Base-by-base conservation (phyloP, 23 tunicate species). In the Styela clava region DNA sequence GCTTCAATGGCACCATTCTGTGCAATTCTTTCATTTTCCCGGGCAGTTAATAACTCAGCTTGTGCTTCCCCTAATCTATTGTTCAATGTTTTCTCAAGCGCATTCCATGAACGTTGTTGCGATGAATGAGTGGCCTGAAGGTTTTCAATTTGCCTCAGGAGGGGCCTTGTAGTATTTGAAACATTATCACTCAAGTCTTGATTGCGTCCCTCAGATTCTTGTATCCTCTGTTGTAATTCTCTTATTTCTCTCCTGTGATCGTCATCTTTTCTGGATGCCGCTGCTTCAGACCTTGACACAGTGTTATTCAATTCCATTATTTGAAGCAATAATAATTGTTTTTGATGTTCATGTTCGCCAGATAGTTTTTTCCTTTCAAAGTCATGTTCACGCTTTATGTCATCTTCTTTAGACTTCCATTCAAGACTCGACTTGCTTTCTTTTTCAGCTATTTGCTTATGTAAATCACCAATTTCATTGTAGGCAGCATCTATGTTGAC, bases 201-300 rank as follows among this genome's bases (percentile, higher is more conserved):
- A 62, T 93, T 93, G 7, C 98, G 84, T 33, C 74, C 67, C 35
- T 93, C 98, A 2, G 93, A 87, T 63, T 93, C 98, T 74, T 93
- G 93, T 62, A 93, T 67, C 64, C 91, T 83, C 79, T 91, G 92
- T 35, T 91, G 97, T 30, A 91, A 74, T 63, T 91, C 97, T 63
- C 72, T 63, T 2, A 91, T 62, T 69, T 91, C 97, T 65, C 85
- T 86, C n/a, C 87, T 52, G 27, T 83, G 87, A 61, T 86, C 92
- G 32, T 91, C 91, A 87, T 91, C 91, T 83, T 83, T 86, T 65
- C 91, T 63, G 0, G 88, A 27, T 0, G 73, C 67, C 0, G 72
- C 64, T 28, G 83, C 90, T 74, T 91, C 97, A 0, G 80, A 78
- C 44, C 97, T 44, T 71, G 89, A 85, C 2, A 86, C 62, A 12